These are phyloP conservation scores for Hydriomena furcata DNA, from an alignment of 2,888 invertebrate species.

Conservation along the genomic window DNA sequence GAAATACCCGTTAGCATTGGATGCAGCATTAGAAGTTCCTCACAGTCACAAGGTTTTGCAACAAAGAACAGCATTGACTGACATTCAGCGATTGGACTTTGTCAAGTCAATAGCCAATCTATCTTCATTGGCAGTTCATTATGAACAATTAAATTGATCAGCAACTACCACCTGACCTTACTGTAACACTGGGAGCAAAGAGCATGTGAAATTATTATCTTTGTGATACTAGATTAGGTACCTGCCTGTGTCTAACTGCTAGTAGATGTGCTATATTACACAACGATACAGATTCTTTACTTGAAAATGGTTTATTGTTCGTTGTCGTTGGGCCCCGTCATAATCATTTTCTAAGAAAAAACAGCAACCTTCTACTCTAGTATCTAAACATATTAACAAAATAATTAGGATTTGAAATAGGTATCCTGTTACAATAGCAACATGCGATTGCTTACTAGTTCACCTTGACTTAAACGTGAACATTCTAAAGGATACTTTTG, in stretches of 20 bases:
- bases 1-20: slow-evolving; percentile 7
- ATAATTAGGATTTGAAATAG: background rate
- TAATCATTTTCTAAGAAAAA: background rate
- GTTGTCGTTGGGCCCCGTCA: too few relatives aligned
- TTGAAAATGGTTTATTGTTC: too few relatives aligned
- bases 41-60: slow-evolving; percentile 4
- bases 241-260: too few relatives aligned
- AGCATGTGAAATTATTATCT: background rate
- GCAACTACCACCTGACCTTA: background rate
- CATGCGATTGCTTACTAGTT: slow-evolving; percentile 9
- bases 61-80: background rate
- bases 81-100: background rate
- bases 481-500: slow-evolving; percentile 20
- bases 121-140: slow-evolving; percentile 6
- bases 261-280: too few relatives aligned
- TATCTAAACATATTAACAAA: background rate
- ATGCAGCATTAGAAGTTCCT: background rate
- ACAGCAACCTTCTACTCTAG: background rate
- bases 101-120: slow-evolving; percentile 4
- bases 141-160: slow-evolving; percentile 1
- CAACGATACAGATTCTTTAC: too few relatives aligned
- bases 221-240: too few relatives aligned
- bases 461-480: slow-evolving; percentile 22
- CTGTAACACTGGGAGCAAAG: background rate
- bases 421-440: slow-evolving; percentile 14